Conservation (phyloP, 2,797 vertebrate genomes). For the Benthosema pterotum region DNA sequence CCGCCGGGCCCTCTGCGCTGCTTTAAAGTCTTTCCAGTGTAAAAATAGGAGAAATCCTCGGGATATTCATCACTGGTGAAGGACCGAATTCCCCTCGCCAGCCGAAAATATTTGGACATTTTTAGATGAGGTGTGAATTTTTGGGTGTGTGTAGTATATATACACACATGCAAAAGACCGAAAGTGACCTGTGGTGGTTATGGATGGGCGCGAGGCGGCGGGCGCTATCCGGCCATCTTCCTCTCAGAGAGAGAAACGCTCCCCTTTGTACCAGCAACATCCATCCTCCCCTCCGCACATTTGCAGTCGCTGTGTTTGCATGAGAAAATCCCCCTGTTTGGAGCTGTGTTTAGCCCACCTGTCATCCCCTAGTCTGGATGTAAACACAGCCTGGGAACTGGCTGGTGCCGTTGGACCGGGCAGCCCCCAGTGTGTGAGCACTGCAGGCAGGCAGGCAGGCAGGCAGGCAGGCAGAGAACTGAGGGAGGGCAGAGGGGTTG, state of each 20-base stretch:
- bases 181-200: constrained; percentile 10
- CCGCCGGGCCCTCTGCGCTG: no score
- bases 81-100: neutral
- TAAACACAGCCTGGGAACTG: constrained; percentile 53
- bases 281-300: constrained; percentile 51
- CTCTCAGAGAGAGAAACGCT: constrained; percentile 17
- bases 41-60: neutral
- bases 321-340: constrained; percentile 47
- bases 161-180: constrained; percentile 12
- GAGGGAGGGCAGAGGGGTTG: no score
- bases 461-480: neutral
- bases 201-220: constrained; percentile 14
- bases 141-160: neutral
- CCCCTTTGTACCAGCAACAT: constrained; percentile 30
- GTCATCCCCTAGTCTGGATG: constrained; percentile 55
- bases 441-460: no score
- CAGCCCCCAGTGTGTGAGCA: neutral
- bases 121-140: constrained; percentile 28
- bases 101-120: constrained; percentile 19
- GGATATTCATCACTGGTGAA: constrained; percentile 7
- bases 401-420: constrained; percentile 30
- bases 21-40: neutral
- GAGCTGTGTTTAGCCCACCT: constrained; percentile 65
- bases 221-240: constrained; percentile 28
- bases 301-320: constrained; percentile 45